phyloP scores from a whole-genome alignment of 2,888 invertebrate genomes.

The Eupeodes luniger region DNA sequence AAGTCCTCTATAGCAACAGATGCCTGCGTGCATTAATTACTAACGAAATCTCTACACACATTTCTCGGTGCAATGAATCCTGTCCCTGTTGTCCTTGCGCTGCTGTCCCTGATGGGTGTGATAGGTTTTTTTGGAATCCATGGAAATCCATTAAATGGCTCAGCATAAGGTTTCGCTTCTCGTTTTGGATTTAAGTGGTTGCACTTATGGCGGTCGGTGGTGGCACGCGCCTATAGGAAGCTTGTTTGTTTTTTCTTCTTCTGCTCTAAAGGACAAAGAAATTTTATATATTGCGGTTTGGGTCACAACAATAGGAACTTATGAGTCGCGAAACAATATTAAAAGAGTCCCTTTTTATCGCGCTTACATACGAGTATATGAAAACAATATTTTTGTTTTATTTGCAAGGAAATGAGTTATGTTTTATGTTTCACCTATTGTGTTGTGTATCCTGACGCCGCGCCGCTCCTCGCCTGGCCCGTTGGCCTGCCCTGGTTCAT shows the following conservation, averaged over 20 bases:
- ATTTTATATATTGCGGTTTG: slow-evolving; percentile 58
- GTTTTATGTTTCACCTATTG: slow-evolving; percentile 43
- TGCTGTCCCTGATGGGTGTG: not conserved
- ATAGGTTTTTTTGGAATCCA: slow-evolving; percentile 34
- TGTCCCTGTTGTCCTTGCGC: not conserved
- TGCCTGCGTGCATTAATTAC: slow-evolving; percentile 75
- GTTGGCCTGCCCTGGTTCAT: not conserved
- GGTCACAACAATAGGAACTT: slow-evolving; percentile 27
- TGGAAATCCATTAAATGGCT: slow-evolving; percentile 69
- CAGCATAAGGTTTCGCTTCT: slow-evolving; percentile 42
- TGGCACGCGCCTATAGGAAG: slow-evolving; percentile 65
- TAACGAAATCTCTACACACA: slow-evolving; percentile 55
- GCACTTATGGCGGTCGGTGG: slow-evolving; percentile 60
- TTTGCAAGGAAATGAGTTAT: slow-evolving; percentile 39
- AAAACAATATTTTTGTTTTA: slow-evolving; percentile 13
- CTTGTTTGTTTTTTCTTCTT: not conserved
- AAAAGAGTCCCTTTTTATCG: slow-evolving; percentile 31
- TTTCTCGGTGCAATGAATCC: slow-evolving; percentile 60
- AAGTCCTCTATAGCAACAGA: slow-evolving; percentile 72
- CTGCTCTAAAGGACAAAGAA: slow-evolving; percentile 43
- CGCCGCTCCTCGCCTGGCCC: too few relatives aligned
- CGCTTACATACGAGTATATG: not conserved
- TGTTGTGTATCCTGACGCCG: slow-evolving; percentile 12
- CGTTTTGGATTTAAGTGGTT: slow-evolving; percentile 63
- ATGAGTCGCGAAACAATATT: slow-evolving; percentile 42